Conservation (phyloP, 2,113 vertebrate species). For the Lipophrys pholis region DNA sequence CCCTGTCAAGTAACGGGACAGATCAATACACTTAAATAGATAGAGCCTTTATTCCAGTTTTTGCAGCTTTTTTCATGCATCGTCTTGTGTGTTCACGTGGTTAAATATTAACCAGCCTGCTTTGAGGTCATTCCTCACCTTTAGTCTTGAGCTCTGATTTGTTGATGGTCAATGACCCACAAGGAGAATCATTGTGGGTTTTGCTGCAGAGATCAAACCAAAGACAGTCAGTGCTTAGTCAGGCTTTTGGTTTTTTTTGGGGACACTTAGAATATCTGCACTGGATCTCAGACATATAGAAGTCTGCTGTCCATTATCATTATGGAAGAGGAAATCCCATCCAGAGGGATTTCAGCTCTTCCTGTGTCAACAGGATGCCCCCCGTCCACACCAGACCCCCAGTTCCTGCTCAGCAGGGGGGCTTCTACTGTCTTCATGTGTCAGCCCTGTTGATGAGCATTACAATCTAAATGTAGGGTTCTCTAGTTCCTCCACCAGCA, state of each 20-base stretch:
- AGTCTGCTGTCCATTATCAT: not conserved
- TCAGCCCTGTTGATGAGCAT: not conserved
- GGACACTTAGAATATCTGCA: conserved; percentile 40
- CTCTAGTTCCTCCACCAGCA: too few relatives aligned
- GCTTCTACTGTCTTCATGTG: not conserved
- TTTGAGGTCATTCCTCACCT: conserved; percentile 11
- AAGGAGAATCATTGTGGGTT: conserved; percentile 25
- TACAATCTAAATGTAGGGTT: not conserved
- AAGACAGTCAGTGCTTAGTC: conserved; percentile 55
- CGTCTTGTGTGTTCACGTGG: not conserved
- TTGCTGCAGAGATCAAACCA: conserved; percentile 73
- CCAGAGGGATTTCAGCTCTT: not conserved
- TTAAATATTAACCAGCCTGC: conserved; percentile 18
- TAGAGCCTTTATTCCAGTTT: too few relatives aligned
- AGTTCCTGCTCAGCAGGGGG: not conserved
- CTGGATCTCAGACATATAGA: conserved; percentile 8
- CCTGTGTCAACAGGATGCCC: conserved; percentile 30
- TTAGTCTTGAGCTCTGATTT: conserved; percentile 12
- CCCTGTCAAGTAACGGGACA: not conserved
- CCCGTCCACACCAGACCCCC: not conserved
- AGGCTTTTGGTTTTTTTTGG: conserved; percentile 8
- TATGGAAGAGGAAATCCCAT: conserved; percentile 18
- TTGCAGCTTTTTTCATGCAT: too few relatives aligned
- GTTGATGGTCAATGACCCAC: conserved; percentile 32
- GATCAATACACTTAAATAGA: too few relatives aligned